Percentiles rank a stretch among this genome's conserved stretches.
phyloP scores from a whole-genome alignment of 2,888 invertebrate species.

The Lysandra bellargus region DNA sequence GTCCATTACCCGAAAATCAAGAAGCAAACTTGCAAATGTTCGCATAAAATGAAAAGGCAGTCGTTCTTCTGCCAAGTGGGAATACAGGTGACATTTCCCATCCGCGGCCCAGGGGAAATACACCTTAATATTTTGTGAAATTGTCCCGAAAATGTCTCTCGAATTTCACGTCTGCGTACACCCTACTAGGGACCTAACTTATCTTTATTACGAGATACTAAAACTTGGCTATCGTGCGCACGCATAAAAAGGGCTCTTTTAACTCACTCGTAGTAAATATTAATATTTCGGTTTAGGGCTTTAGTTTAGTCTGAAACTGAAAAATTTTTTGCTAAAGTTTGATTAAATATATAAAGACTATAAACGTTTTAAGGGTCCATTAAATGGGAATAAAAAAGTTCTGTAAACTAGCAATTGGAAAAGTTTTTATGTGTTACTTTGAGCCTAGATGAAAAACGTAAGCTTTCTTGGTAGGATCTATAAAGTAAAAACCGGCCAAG shows the following conservation, averaged over 20 bases:
- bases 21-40: slow-evolving; percentile 1
- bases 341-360: not conserved
- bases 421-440: not conserved
- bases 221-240: not conserved
- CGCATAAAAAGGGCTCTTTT: not conserved
- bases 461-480: not conserved
- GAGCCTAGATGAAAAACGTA: not conserved
- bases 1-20: not conserved
- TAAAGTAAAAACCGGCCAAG: too few relatives aligned
- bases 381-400: not conserved
- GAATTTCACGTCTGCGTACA: slow-evolving; percentile 11
- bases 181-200: slow-evolving; percentile 11
- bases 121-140: slow-evolving; percentile 25
- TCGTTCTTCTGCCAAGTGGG: not conserved
- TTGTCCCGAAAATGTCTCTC: slow-evolving; percentile 6
- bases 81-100: slow-evolving; percentile 21
- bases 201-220: slow-evolving; percentile 16
- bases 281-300: not conserved
- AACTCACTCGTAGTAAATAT: slow-evolving; percentile 10
- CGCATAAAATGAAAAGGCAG: slow-evolving; percentile 25
- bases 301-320: not conserved
- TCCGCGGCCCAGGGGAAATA: slow-evolving; percentile 20
- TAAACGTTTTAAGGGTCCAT: not conserved
- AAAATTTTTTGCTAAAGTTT: not conserved
- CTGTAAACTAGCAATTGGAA: not conserved